Conservation (phyloP, 2,113 vertebrate genomes). For the Marcusenius ussheri region DNA sequence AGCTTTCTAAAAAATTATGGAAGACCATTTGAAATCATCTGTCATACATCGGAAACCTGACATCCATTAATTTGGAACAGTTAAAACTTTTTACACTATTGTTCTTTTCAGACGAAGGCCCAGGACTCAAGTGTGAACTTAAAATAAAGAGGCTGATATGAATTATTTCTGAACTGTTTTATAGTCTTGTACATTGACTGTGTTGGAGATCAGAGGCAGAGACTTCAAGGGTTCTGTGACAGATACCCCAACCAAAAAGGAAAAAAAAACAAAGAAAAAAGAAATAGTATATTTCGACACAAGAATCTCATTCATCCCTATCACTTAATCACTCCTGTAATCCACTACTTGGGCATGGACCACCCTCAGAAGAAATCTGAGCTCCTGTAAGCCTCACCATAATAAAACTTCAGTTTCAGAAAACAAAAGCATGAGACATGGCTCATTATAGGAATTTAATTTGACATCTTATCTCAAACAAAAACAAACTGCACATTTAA, state of each 20-base stretch:
- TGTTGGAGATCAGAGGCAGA: neutral
- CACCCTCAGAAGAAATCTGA: neutral
- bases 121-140: no score
- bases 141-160: no score
- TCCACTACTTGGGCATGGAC: neutral
- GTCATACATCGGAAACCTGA: no score
- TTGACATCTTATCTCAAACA: neutral
- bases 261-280: neutral
- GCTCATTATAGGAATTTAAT: neutral
- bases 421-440: neutral
- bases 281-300: neutral
- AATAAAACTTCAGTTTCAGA: neutral
- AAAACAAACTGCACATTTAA: neutral
- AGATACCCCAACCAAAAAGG: no score
- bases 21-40: no score
- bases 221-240: neutral
- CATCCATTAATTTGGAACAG: no score
- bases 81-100: no score
- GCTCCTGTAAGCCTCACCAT: neutral
- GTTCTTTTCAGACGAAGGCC: no score
- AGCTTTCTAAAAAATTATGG: no score
- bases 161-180: no score
- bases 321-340: neutral
- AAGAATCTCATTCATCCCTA: slow-evolving; percentile 11
- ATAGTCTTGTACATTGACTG: neutral